Conservation (phyloP, 2,113 vertebrate genomes). For the Halcyon malimbica region DNA sequence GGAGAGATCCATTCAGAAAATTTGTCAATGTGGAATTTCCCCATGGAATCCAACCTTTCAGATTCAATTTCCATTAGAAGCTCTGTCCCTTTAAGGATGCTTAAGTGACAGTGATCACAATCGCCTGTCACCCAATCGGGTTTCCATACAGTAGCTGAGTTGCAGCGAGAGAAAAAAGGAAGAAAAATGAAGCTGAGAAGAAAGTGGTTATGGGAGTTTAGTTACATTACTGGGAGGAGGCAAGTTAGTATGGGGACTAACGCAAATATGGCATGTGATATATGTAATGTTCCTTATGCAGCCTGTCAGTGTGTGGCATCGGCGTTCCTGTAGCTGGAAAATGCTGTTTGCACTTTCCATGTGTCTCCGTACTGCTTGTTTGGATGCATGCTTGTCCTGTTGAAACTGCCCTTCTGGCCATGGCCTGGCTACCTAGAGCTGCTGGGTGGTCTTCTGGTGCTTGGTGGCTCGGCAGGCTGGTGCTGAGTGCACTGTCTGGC, state of each 20-base stretch:
- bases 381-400: fast-evolving
- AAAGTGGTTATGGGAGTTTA: background rate
- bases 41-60: background rate
- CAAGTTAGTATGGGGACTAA: background rate
- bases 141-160: background rate
- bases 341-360: background rate
- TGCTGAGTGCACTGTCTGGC: background rate
- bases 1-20: conserved; percentile 58
- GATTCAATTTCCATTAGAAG: conserved; percentile 3
- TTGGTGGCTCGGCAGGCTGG: background rate
- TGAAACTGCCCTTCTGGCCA: background rate
- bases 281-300: background rate
- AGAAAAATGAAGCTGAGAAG: background rate
- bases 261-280: background rate
- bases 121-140: fast-evolving
- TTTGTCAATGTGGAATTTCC: conserved; percentile 61
- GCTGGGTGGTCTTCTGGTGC: background rate
- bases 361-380: background rate
- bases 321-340: background rate
- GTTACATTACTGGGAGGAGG: fast-evolving
- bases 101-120: background rate
- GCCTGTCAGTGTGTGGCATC: background rate
- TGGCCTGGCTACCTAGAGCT: no score
- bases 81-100: conserved; percentile 14
- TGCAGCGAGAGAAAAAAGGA: background rate